A percentile compares a stretch with the other conserved stretches of the same genome.
These are phyloP conservation scores for Chelon labrosus DNA, from an alignment of 2,797 vertebrate genomes.

Conservation along the genomic window DNA sequence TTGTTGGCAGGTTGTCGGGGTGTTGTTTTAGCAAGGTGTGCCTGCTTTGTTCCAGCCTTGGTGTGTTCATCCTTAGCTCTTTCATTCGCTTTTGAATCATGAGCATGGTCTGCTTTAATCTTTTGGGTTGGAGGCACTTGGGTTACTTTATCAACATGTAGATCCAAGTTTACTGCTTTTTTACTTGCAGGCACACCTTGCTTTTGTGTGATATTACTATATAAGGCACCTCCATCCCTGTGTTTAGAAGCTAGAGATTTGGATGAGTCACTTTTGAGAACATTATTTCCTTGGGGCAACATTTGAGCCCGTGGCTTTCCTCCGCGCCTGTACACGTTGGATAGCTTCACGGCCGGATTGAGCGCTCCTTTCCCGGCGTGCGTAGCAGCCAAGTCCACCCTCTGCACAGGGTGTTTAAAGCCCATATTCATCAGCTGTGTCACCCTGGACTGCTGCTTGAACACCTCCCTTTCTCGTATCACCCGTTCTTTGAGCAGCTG, in stretches of 20 bases:
- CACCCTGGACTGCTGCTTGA: conserved; percentile 35
- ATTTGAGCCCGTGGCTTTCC: conserved; percentile 8
- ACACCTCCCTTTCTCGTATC: conserved; percentile 68
- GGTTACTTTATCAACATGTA: conserved; percentile 28
- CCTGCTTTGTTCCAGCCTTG: conserved; percentile 26
- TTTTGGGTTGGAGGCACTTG: conserved; percentile 42
- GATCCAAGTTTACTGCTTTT: conserved; percentile 48
- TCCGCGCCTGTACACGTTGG: conserved; percentile 68
- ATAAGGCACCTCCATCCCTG: neutral
- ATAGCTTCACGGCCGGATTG: conserved; percentile 28
- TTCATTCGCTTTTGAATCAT: neutral
- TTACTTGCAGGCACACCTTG: conserved; percentile 32
- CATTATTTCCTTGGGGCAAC: neutral
- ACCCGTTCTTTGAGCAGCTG: conserved; percentile 80
- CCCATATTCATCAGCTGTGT: conserved; percentile 35
- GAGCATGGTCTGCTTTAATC: conserved; percentile 9
- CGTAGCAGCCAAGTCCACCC: conserved; percentile 33
- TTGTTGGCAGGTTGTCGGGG: conserved; percentile 26
- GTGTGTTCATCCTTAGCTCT: conserved; percentile 7
- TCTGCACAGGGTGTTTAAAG: conserved; percentile 72
- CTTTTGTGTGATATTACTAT: conserved; percentile 30
- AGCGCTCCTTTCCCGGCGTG: conserved; percentile 23
- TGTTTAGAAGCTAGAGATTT: conserved; percentile 11
- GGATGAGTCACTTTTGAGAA: neutral
- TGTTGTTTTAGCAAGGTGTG: conserved; percentile 33